Base-by-base conservation (phyloP, 2,797 vertebrate species). In the Sebastes melanostomus region DNA sequence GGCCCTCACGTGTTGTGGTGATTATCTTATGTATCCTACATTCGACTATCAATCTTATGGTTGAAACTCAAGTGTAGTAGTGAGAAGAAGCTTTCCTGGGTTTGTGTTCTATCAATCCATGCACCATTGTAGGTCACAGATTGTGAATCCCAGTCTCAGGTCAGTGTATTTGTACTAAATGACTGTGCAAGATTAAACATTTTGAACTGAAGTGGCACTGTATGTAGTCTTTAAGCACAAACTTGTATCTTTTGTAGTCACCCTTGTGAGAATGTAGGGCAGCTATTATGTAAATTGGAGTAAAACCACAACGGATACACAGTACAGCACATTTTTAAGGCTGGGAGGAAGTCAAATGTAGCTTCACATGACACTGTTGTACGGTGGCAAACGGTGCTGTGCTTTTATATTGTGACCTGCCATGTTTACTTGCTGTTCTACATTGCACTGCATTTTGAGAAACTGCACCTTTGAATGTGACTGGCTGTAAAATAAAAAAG, bases 401-500 rank as follows among this genome's bases (percentile, higher is more conserved):
- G 83, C 59, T 85, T 90, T 91, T 90, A 63, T 91, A 82, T 72
- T 89, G 69, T 81, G 80, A 70, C 72, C 69, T 78, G 81, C 84
- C 60, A 72, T 88, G 85, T 89, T 90, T 85, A 91, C 85, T 75
- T 89, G 65, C 73, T 77, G 22, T 81, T 77, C 58, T 83, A 70
- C 81, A 78, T 86, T 90, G 83, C 80, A 89, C 80, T 89, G 84
- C 74, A 63, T 89, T 91, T 88, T 79, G 12, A 61, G 80, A 87
- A 82, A 82, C 60, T 66, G 69, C 81, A 80, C 82, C 16, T 80
- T 85, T 91, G 56, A 91, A 83, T 74, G 75, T 25, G 76, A 86
- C 56, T 83, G 66, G 75, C 72, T 86, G 63, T 86, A 81, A 85
- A 93, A 91, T 90, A 90, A 93, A 56, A 56, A 92, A 77, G 1